Percentiles rank a stretch among this genome's conserved stretches.
phyloP scores from a whole-genome alignment of 2,888 invertebrate species.

The Nomada ruficornis region DNA sequence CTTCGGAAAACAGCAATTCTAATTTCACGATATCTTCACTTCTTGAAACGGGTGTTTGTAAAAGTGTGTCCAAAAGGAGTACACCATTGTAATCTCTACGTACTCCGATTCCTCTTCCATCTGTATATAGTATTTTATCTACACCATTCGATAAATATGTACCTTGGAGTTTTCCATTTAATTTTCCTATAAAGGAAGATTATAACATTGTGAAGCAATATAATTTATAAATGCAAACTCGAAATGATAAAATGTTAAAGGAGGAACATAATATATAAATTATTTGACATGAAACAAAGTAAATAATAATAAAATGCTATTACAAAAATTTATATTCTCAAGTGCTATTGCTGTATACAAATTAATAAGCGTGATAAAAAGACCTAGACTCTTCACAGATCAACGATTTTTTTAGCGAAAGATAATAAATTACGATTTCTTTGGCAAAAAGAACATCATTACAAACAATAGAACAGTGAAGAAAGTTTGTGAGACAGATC shows the following conservation, averaged over 20 bases:
- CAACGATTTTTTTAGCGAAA: not conserved
- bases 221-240: not conserved
- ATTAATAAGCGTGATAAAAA: not conserved
- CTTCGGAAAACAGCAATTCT: slow-evolving; percentile 95
- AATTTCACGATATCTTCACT: slow-evolving; percentile 92
- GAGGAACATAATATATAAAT: not conserved
- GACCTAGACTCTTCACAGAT: not conserved
- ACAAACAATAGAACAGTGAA: not conserved
- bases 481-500: not conserved
- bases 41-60: slow-evolving; percentile 92
- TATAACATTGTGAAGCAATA: not conserved
- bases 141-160: slow-evolving; percentile 90
- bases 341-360: not conserved
- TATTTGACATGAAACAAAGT: not conserved
- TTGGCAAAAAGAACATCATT: not conserved
- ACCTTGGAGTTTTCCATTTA: slow-evolving; percentile 88
- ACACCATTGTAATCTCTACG: slow-evolving; percentile 97
- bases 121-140: slow-evolving; percentile 94
- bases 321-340: not conserved
- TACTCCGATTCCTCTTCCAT: slow-evolving; percentile 92
- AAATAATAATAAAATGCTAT: not conserved
- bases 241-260: not conserved
- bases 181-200: slow-evolving; percentile 85
- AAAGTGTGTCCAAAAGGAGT: slow-evolving; percentile 93
- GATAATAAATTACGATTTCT: not conserved